These are phyloP conservation scores for Bufotes viridis DNA, from an alignment of 2,797 vertebrate species.

Conservation along the genomic window DNA sequence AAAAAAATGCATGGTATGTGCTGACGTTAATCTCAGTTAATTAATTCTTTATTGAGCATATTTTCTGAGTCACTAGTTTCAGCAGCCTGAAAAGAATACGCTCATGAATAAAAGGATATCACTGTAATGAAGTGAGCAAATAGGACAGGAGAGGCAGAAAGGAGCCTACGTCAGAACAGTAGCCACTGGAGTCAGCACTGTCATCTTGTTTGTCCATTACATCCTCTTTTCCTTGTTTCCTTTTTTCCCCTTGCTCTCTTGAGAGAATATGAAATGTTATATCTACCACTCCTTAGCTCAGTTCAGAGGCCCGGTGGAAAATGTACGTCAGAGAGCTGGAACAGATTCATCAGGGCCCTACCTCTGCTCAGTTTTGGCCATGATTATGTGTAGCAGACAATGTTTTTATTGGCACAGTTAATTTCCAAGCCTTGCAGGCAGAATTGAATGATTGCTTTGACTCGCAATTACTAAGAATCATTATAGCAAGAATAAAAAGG, in stretches of 20 bases:
- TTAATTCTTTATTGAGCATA: slow-evolving; percentile 53
- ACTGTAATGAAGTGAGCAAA: neutral
- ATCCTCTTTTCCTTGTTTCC: neutral
- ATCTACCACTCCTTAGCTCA: slow-evolving; percentile 47
- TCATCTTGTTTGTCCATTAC: neutral
- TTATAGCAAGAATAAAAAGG: accelerated
- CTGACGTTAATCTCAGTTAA: slow-evolving; percentile 64
- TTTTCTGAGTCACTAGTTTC: slow-evolving; percentile 66
- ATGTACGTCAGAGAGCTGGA: accelerated
- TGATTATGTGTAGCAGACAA: accelerated
- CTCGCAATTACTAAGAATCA: neutral
- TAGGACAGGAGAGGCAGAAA: neutral
- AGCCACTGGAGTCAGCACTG: neutral
- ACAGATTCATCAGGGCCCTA: accelerated
- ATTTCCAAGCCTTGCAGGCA: neutral
- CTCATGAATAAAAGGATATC: slow-evolving; percentile 65
- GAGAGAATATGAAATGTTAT: neutral
- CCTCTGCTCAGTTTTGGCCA: neutral
- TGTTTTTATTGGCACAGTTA: accelerated
- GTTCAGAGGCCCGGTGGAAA: neutral
- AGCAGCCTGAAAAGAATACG: slow-evolving; percentile 25
- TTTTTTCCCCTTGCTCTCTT: accelerated
- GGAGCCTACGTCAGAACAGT: slow-evolving; percentile 48
- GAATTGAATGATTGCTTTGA: neutral
- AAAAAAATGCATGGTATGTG: slow-evolving; percentile 53